Conservation (phyloP, 2,888 invertebrate genomes). For the Trichogramma dendrolimi region DNA sequence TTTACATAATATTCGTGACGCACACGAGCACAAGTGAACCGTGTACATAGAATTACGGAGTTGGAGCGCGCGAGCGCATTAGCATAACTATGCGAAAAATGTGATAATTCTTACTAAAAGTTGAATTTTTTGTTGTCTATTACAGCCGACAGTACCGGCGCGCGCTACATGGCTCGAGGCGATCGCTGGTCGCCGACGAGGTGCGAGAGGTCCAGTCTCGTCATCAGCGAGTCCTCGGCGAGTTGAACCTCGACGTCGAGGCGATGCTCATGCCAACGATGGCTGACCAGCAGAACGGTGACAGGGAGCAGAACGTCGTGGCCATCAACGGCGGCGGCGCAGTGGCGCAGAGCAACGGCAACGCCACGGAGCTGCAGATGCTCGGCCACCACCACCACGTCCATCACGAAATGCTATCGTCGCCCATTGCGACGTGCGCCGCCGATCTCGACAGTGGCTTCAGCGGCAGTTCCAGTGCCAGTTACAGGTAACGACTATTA, state of each 20-base stretch:
- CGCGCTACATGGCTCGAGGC: constrained; percentile 43
- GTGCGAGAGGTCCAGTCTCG: constrained; percentile 77
- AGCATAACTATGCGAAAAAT: background rate
- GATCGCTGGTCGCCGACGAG: constrained; percentile 72
- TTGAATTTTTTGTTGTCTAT: background rate
- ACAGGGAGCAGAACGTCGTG: constrained; percentile 62
- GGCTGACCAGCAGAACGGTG: constrained; percentile 53
- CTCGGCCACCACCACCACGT: constrained; percentile 61
- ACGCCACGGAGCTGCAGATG: constrained; percentile 53
- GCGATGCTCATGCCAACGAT: constrained; percentile 86
- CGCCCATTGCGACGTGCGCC: constrained; percentile 60
- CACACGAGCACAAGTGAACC: no score
- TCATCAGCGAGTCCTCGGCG: constrained; percentile 78
- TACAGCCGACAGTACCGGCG: constrained; percentile 46
- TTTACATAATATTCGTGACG: no score
- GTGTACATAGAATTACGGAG: no score
- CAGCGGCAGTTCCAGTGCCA: constrained; percentile 78
- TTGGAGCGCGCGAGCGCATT: background rate
- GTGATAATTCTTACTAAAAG: background rate
- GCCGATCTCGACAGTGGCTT: constrained; percentile 70
- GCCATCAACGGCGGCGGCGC: constrained; percentile 45
- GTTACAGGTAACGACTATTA: constrained; percentile 55
- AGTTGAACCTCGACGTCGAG: constrained; percentile 82
- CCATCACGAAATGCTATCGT: constrained; percentile 65
- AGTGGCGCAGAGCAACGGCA: constrained; percentile 50